Evolutionary conservation across 2,797 vertebrate species (phyloP).

Genomic region (Phaenicophaeus curvirostris): DNA sequence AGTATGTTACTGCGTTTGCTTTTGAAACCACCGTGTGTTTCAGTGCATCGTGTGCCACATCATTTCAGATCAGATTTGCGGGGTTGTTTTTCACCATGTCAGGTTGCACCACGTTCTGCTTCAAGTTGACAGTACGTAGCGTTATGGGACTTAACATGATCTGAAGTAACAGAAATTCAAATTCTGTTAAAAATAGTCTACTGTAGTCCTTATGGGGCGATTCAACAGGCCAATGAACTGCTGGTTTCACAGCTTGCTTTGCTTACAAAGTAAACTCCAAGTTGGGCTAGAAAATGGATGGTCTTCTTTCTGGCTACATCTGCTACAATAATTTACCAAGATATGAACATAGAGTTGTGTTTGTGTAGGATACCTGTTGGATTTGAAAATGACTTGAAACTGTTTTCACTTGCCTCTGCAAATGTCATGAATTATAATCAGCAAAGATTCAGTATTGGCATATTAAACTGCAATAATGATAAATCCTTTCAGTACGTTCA

Average conservation of each 20-base stretch:
- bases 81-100: background rate
- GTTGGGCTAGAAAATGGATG: background rate
- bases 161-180: background rate
- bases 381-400: background rate
- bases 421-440: too few relatives aligned
- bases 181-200: background rate
- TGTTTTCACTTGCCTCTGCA: too few relatives aligned
- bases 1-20: background rate
- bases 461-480: too few relatives aligned
- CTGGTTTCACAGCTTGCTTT: background rate
- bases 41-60: background rate
- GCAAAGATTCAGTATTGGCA: too few relatives aligned
- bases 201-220: rapidly evolving
- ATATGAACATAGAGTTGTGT: background rate
- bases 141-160: background rate
- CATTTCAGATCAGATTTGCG: background rate
- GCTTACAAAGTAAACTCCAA: background rate
- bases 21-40: background rate
- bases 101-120: background rate
- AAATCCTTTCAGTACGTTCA: too few relatives aligned
- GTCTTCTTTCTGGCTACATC: background rate
- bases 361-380: background rate
- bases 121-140: background rate
- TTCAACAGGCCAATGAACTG: background rate
- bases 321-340: background rate